A percentile compares a stretch with the other conserved stretches of the same genome.
These are phyloP conservation scores for Strigamia crassipes DNA, from an alignment of 2,888 invertebrate genomes.

Conservation along the genomic window DNA sequence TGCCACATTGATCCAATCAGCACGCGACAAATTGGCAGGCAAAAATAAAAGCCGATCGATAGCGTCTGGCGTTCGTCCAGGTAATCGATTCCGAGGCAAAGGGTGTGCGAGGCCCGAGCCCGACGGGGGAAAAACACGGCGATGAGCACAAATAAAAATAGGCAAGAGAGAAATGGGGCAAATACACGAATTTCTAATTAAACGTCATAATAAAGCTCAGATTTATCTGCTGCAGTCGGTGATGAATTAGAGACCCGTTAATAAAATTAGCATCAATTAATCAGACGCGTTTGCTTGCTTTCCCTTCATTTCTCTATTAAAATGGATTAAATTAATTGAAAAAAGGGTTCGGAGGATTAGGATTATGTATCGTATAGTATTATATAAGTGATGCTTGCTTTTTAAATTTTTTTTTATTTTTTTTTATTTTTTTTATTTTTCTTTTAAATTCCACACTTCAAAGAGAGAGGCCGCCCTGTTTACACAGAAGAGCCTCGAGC, in stretches of 20 bases:
- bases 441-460: not conserved
- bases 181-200: slow-evolving; percentile 1
- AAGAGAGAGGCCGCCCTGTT: slow-evolving; percentile 1
- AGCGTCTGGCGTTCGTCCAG: not conserved
- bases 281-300: not conserved
- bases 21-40: not conserved
- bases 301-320: too few relatives aligned
- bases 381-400: too few relatives aligned
- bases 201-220: not conserved
- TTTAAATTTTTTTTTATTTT: not conserved
- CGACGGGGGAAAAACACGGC: not conserved
- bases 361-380: not conserved
- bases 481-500: not conserved
- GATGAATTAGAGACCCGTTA: not conserved
- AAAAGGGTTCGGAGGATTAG: too few relatives aligned
- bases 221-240: not conserved
- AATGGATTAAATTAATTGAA: too few relatives aligned
- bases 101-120: not conserved
- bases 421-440: not conserved
- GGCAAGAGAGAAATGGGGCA: not conserved
- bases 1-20: slow-evolving; percentile 13
- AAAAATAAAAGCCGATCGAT: not conserved
- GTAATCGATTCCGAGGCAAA: not conserved
- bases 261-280: slow-evolving; percentile 1
- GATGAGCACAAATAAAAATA: not conserved